Evolutionary conservation across 2,888 invertebrate species (phyloP).

Genomic region (Zaprionus bogoriensis): DNA sequence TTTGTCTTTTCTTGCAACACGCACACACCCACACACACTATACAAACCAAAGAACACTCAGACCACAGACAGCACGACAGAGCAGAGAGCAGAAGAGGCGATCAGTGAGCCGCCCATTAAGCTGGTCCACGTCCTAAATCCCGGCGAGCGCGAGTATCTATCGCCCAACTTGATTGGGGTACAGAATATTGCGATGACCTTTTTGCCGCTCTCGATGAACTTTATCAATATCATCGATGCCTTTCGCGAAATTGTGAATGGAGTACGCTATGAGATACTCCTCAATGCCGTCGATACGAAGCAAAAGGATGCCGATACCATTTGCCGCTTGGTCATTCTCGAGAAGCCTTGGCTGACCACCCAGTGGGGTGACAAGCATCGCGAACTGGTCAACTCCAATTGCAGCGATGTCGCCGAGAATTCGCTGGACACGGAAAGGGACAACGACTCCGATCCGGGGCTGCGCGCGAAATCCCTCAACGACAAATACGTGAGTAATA

Average conservation of each 20-base stretch:
- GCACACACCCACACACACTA: constrained; percentile 23
- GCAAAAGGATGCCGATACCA: constrained; percentile 73
- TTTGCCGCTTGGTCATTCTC: constrained; percentile 86
- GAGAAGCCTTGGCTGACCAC: constrained; percentile 87
- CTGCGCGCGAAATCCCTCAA: constrained; percentile 63
- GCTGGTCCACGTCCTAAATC: constrained; percentile 79
- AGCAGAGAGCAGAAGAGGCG: constrained; percentile 37
- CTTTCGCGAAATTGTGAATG: constrained; percentile 81
- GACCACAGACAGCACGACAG: constrained; percentile 15
- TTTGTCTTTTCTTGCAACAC: constrained; percentile 51
- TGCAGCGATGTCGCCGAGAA: constrained; percentile 84
- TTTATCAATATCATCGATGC: constrained; percentile 82
- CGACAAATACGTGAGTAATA: constrained; percentile 80
- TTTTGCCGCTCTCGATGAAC: constrained; percentile 80
- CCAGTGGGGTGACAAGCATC: constrained; percentile 85
- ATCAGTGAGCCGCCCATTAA: constrained; percentile 75
- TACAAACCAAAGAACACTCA: constrained; percentile 21
- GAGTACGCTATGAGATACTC: constrained; percentile 80
- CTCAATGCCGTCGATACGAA: constrained; percentile 79
- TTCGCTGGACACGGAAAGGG: constrained; percentile 35
- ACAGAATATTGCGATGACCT: constrained; percentile 81
- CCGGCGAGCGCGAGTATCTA: constrained; percentile 81
- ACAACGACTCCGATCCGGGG: constrained; percentile 38
- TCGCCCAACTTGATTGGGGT: constrained; percentile 81
- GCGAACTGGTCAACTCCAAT: constrained; percentile 86